Base-by-base conservation (phyloP, 2,113 vertebrate species). In the Cervus canadensis region DNA sequence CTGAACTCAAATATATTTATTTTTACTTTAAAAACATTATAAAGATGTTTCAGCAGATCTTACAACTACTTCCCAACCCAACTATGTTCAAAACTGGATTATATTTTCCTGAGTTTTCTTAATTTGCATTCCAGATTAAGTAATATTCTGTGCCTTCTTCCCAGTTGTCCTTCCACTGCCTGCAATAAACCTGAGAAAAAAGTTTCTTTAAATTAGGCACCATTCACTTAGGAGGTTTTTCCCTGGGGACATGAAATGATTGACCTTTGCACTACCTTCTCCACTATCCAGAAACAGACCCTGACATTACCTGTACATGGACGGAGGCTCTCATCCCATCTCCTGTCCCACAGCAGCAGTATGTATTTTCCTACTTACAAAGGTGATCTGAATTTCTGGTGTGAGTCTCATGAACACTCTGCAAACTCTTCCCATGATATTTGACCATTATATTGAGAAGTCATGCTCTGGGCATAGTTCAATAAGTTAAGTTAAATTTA, bases 401-500 rank as follows among this genome's bases (percentile, higher is more conserved):
- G 60, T 40, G 36, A n/a, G 43, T 97, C 54, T 85, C 76, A 59
- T 82, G 26, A 95, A 48, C 16, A 67, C 33, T 78, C 52, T 30
- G 33, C 45, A 97, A 93, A 91, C 13, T 74, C 67, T 74, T 45
- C 40, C 82, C 87, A n/a, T 67, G 45, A 76, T 76, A 54, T 87
- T n/a, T 93, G 74, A 96, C 60, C 71, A 26, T 71, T 40, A 57
- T 17, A 88, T 16, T 87, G 30, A 92, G 28, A 96, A 93, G 83
- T 74, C 76, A 89, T 81, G 50, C 12, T 25, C 60, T 56, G 48
- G 43, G 30, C 88, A 95, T 82, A 87, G 89, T 95, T 95, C 96
- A 91, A 83, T 86, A 85, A 86, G 78, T 95, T 92, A 71, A 88
- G 30, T 43, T 90, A 97, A 96, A 94, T 3, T 54, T 84, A 91